phyloP scores from a whole-genome alignment of 2,113 vertebrate species.

The Melanerpes aurifrons region DNA sequence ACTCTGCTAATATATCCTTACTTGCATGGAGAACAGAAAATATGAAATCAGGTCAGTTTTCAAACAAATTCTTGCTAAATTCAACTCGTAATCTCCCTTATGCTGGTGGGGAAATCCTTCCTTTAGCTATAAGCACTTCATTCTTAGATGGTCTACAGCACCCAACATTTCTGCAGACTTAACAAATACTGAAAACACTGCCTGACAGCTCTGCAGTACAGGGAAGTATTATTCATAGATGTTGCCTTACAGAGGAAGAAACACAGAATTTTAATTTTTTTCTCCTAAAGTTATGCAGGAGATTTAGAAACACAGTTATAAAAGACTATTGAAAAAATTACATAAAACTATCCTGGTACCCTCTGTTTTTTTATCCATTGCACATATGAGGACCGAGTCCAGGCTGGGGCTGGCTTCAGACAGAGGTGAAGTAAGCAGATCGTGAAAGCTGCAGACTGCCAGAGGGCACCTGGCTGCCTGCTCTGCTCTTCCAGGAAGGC shows the following conservation, averaged over 20 bases:
- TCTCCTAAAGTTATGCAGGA: background rate
- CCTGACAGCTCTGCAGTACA: background rate
- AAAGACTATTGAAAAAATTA: background rate
- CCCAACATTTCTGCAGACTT: background rate
- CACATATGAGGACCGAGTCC: background rate
- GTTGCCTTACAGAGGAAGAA: background rate
- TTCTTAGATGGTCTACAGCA: background rate
- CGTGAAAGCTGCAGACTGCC: conserved; percentile 7
- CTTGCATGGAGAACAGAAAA: background rate
- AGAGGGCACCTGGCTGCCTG: conserved; percentile 58
- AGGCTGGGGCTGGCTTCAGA: conserved; percentile 21
- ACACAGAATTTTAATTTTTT: background rate
- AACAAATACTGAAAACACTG: background rate
- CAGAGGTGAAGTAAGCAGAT: conserved; percentile 29
- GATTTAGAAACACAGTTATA: background rate
- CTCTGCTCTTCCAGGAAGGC: conserved; percentile 54
- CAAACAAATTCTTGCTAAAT: background rate
- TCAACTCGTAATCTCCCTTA: background rate
- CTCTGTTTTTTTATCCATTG: background rate
- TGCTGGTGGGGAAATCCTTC: background rate
- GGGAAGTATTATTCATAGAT: background rate
- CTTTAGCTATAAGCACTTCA: background rate
- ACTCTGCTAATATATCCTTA: background rate
- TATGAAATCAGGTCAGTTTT: background rate
- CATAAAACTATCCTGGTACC: background rate